These are phyloP conservation scores for Anser cygnoides DNA, from an alignment of 2,113 vertebrate species.

Conservation along the genomic window DNA sequence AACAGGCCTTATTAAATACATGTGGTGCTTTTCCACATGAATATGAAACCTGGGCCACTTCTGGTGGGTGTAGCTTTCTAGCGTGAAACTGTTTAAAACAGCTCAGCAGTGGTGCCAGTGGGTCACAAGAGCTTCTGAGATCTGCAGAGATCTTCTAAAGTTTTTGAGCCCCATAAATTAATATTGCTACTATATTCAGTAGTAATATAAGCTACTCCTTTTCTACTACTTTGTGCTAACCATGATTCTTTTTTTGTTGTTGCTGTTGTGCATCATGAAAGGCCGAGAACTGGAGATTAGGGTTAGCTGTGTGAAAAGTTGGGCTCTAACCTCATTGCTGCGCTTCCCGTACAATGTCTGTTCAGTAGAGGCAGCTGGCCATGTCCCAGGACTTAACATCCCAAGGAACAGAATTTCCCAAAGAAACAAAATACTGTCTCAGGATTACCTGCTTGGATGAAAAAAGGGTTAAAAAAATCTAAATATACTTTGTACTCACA, in stretches of 20 bases:
- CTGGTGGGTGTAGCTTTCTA: neutral
- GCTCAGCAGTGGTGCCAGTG: neutral
- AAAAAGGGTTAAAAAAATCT: neutral
- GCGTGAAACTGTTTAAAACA: neutral
- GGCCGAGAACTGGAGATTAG: neutral
- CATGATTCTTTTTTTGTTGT: neutral
- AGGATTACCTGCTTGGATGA: neutral
- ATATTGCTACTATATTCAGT: neutral
- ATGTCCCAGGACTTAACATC: neutral
- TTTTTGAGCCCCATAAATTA: neutral
- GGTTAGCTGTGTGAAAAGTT: neutral
- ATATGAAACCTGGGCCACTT: neutral
- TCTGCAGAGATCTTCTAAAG: neutral
- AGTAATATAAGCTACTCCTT: neutral
- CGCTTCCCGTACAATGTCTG: neutral
- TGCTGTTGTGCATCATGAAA: neutral
- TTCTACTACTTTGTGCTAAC: neutral
- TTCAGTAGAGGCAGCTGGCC: neutral
- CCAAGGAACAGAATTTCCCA: neutral
- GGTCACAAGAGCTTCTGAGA: neutral
- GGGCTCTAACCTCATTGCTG: neutral
- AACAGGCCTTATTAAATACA: slow-evolving; percentile 11
- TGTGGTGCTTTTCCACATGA: slow-evolving; percentile 21
- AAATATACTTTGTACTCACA: neutral
- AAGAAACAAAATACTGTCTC: neutral